These are phyloP conservation scores for Colius striatus DNA, from an alignment of 2,113 vertebrate species.

Conservation along the genomic window DNA sequence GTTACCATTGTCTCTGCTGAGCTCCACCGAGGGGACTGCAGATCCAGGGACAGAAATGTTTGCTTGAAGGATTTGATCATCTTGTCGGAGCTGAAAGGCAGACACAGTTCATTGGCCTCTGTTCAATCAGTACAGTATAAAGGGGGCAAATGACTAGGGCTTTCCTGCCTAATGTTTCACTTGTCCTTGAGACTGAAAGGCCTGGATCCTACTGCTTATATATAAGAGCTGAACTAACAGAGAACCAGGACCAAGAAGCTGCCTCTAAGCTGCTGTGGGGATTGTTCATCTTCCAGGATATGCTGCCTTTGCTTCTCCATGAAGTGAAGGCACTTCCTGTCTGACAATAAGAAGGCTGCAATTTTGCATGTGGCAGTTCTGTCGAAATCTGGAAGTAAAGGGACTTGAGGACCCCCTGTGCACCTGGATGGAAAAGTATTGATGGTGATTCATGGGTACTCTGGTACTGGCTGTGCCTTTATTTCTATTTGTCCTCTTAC, in stretches of 20 bases:
- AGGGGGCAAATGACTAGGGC: not conserved
- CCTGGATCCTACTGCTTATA: not conserved
- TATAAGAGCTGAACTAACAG: not conserved
- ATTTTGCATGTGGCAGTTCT: not conserved
- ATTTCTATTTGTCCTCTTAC: not conserved
- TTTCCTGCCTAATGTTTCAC: not conserved
- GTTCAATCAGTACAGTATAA: not conserved
- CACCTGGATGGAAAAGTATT: not conserved
- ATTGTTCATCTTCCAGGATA: not conserved
- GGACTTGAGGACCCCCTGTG: not conserved
- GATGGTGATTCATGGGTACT: not conserved
- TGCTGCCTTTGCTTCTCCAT: rapidly evolving
- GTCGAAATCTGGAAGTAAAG: rapidly evolving
- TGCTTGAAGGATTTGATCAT: constrained; percentile 72
- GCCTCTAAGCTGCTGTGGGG: not conserved
- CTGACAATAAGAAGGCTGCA: not conserved
- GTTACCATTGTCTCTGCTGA: not conserved
- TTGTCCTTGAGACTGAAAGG: not conserved
- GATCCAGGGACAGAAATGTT: constrained; percentile 53
- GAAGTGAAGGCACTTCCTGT: not conserved
- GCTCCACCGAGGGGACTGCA: constrained; percentile 61
- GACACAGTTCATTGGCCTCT: not conserved
- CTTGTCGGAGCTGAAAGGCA: constrained; percentile 27
- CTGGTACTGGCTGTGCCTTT: not conserved
- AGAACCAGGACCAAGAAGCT: not conserved